Evolutionary conservation across 2,888 invertebrate species (phyloP).

Genomic region (Schizotus pectinicornis): DNA sequence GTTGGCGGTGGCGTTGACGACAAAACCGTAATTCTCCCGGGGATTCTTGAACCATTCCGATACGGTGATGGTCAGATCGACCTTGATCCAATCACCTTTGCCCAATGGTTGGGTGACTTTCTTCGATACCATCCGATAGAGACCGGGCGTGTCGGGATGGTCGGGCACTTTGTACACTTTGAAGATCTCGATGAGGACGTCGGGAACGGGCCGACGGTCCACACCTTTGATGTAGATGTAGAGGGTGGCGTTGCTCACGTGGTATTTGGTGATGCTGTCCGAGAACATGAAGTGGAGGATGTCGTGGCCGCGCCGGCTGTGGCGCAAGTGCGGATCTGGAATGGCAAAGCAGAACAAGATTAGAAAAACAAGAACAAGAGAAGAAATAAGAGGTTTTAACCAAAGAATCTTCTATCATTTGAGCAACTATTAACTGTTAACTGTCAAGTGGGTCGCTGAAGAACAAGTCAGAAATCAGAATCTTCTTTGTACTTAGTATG

Average conservation of each 20-base stretch:
- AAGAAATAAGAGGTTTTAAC: too few species aligned
- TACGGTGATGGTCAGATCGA: conserved; percentile 77
- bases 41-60: conserved; percentile 79
- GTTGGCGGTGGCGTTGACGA: conserved; percentile 72
- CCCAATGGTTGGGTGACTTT: conserved; percentile 62
- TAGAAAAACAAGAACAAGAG: too few species aligned
- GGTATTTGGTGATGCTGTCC: conserved; percentile 72
- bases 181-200: conserved; percentile 53
- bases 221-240: conserved; percentile 68
- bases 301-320: conserved; percentile 70
- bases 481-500: too few species aligned
- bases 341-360: conserved; percentile 35
- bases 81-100: conserved; percentile 74
- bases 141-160: conserved; percentile 48
- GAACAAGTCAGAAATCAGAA: too few species aligned
- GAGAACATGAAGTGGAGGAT: conserved; percentile 76
- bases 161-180: conserved; percentile 51
- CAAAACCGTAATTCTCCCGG: conserved; percentile 76
- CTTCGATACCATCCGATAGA: conserved; percentile 51
- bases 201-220: conserved; percentile 54
- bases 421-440: too few species aligned
- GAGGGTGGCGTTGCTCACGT: conserved; percentile 72
- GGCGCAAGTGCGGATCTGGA: conserved; percentile 72
- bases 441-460: too few species aligned
- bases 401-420: too few species aligned